These are phyloP conservation scores for Notolepis coatsorum DNA, from an alignment of 2,797 vertebrate genomes.

Conservation along the genomic window DNA sequence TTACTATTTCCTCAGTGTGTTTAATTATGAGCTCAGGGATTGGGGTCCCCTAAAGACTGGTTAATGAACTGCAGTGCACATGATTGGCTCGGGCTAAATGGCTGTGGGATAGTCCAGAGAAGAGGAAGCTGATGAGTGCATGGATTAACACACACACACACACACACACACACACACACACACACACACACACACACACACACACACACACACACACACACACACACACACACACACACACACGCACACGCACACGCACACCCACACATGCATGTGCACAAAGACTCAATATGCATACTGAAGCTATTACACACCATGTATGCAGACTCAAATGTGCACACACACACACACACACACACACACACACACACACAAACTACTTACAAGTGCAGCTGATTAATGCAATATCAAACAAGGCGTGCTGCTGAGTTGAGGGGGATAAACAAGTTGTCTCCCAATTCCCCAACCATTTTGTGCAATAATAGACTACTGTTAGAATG, in stretches of 20 bases:
- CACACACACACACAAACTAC: neutral
- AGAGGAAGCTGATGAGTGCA: slow-evolving; percentile 33
- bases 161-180: neutral
- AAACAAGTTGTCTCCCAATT: neutral
- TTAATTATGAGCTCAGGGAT: slow-evolving; percentile 41
- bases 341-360: neutral
- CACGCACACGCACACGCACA: neutral
- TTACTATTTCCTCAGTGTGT: slow-evolving; percentile 42
- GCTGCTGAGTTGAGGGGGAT: neutral
- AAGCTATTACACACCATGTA: neutral
- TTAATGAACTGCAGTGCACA: slow-evolving; percentile 37
- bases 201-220: neutral
- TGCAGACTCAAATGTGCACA: too few species aligned
- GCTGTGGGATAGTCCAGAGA: slow-evolving; percentile 21
- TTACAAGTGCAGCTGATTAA: too few species aligned
- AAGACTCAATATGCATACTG: neutral
- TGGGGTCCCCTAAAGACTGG: slow-evolving; percentile 37
- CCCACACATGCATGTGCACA: neutral
- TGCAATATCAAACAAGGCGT: neutral
- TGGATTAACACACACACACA: slow-evolving; percentile 18
- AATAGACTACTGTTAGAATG: neutral
- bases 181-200: neutral
- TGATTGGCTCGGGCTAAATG: slow-evolving; percentile 33
- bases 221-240: neutral
- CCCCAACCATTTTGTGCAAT: neutral